Conservation (phyloP, 2,797 vertebrate genomes). For the Labroides dimidiatus region DNA sequence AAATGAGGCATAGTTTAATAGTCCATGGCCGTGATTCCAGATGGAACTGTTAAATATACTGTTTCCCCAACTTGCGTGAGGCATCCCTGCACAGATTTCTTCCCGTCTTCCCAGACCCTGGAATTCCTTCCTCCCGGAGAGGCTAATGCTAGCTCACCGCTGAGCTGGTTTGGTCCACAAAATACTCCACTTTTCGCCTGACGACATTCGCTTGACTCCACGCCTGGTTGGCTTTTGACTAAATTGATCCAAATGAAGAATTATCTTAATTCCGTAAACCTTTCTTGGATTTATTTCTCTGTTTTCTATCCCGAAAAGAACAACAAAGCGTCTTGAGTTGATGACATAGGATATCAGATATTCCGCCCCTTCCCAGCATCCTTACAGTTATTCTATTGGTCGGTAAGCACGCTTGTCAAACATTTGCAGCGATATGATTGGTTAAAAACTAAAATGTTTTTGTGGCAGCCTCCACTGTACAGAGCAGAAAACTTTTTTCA, state of each 20-base stretch:
- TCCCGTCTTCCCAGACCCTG: constrained; percentile 15
- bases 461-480: neutral
- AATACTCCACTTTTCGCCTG: constrained; percentile 25
- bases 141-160: constrained; percentile 56
- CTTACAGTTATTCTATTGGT: constrained; percentile 74
- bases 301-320: constrained; percentile 63
- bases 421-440: constrained; percentile 44
- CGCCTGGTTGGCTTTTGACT: neutral
- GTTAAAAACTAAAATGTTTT: constrained; percentile 26
- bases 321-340: constrained; percentile 81
- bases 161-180: constrained; percentile 14
- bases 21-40: neutral
- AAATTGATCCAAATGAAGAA: neutral
- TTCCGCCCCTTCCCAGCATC: constrained; percentile 64
- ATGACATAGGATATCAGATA: constrained; percentile 64
- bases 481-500: constrained; percentile 28
- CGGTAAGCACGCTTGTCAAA: constrained; percentile 47
- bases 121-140: constrained; percentile 72
- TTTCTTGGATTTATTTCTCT: constrained; percentile 20
- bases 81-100: constrained; percentile 66
- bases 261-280: neutral
- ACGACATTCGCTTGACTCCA: neutral
- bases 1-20: constrained; percentile 5
- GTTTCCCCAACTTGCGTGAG: constrained; percentile 58
- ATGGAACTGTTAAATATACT: constrained; percentile 34